Evolutionary conservation across 1,140 invertebrate genomes (phyloP).

Genomic region (Drosophila ambigua): DNA sequence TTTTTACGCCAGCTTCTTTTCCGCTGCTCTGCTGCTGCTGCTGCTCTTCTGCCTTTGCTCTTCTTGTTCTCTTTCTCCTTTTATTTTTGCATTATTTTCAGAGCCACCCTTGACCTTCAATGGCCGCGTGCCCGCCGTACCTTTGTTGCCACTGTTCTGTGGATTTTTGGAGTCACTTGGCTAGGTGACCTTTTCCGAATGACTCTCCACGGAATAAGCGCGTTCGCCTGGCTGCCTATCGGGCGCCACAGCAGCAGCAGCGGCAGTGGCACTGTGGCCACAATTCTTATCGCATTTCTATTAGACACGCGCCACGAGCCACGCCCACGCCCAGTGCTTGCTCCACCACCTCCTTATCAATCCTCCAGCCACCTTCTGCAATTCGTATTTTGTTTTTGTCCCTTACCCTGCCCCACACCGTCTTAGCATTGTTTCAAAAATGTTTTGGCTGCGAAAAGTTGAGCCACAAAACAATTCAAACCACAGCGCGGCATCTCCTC

Average conservation of each 20-base stretch:
- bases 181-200: constrained; percentile 77
- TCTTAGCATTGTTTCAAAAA: constrained; percentile 43
- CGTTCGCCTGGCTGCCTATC: constrained; percentile 49
- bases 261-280: constrained; percentile 7
- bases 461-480: constrained; percentile 42
- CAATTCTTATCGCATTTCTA: constrained; percentile 76
- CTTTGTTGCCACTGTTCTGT: no score
- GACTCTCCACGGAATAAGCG: constrained; percentile 72
- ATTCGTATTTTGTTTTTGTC: no score
- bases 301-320: constrained; percentile 59
- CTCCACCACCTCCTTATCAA: no score
- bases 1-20: constrained; percentile 44
- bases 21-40: no score
- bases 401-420: no score
- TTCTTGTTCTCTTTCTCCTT: background rate
- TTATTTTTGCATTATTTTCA: constrained; percentile 51
- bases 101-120: constrained; percentile 70
- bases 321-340: constrained; percentile 16
- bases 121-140: background rate
- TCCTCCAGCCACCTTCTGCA: no score
- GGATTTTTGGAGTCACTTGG: constrained; percentile 11
- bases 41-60: background rate
- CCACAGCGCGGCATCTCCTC: constrained; percentile 29
- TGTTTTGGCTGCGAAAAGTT: constrained; percentile 48
- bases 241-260: constrained; percentile 16